These are phyloP conservation scores for Solenodon paradoxus DNA, from an alignment of 2,113 vertebrate species.

Conservation along the genomic window DNA sequence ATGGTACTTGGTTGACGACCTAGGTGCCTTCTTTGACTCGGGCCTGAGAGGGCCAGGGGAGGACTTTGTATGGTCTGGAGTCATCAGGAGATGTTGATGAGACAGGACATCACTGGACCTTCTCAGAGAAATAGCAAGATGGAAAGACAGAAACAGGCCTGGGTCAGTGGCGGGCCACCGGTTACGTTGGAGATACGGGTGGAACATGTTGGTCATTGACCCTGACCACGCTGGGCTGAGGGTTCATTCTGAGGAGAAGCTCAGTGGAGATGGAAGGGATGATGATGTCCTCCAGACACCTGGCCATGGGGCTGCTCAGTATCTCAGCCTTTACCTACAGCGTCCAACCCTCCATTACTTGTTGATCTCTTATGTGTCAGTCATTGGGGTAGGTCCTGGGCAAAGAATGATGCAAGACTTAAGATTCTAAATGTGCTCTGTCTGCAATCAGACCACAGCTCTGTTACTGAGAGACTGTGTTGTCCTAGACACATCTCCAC, in stretches of 20 bases:
- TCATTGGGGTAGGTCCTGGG: neutral
- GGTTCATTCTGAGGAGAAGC: too few relatives aligned
- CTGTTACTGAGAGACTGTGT: neutral
- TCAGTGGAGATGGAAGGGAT: neutral
- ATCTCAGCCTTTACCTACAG: fast-evolving
- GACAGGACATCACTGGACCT: neutral
- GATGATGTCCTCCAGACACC: too few relatives aligned
- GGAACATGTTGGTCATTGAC: fast-evolving
- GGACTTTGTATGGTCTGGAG: neutral
- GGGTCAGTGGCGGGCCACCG: fast-evolving
- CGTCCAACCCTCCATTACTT: fast-evolving
- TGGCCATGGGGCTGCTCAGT: neutral
- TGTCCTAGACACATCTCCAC: neutral
- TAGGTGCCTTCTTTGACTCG: fast-evolving
- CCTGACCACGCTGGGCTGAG: neutral
- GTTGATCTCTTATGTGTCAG: too few relatives aligned
- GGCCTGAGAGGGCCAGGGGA: neutral
- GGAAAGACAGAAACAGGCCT: neutral
- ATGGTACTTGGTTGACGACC: fast-evolving
- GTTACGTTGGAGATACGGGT: fast-evolving
- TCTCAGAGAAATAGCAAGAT: fast-evolving
- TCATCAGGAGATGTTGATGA: neutral
- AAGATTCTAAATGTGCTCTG: too few relatives aligned
- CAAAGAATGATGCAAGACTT: too few relatives aligned
- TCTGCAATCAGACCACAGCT: neutral